Evolutionary conservation across 2,888 invertebrate genomes (phyloP), one percentile per base, ranked within the genome.

Genomic region (Hipparchia sbordonii): DNA sequence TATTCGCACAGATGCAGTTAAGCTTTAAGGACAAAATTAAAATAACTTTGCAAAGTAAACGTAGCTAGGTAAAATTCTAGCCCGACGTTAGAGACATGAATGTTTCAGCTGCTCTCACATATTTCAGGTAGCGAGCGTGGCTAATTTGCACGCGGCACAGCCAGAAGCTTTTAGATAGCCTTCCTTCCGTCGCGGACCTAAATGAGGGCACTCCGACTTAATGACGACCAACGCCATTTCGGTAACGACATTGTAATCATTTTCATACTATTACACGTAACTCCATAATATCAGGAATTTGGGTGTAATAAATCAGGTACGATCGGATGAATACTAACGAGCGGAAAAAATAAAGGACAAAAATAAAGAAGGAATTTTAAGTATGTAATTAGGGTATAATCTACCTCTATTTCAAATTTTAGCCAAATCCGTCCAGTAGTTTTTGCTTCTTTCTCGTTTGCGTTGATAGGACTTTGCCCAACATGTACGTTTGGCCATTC

Each of bases 151-250:
- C 85, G 86, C 84, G 87, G 88, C 88, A 88, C 82, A 83, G 82
- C 85, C 82, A 79, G 84, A 82, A 83, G 90, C 90, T 90, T 89
- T 90, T 88, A 90, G 87, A 88, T 83, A 80, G 85, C 84, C 86
- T 90, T 89, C 89, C 90, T 90, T 90, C 89, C 91, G 88, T 81
- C 84, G 81, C 84, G 85, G 85, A 87, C 88, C 86, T 87, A 89
- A 90, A 89, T 85, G 88, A 90, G 89, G 88, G 89, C 89, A 90
- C 89, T 91, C 87, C 81, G 85, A 81, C 85, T 89, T 90, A 91
- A 90, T 90, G 90, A 90, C 88, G 86, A 85, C 88, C 87, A 84
- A 84, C 71, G 73, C 75, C 74, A 76, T 78, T 79, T 79, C 67
- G 74, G 73, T 68, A 74, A 73, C 76, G 78, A 61, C 72, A 72